Conservation (phyloP, 1,140 invertebrate species). For the Micrasema longulum region DNA sequence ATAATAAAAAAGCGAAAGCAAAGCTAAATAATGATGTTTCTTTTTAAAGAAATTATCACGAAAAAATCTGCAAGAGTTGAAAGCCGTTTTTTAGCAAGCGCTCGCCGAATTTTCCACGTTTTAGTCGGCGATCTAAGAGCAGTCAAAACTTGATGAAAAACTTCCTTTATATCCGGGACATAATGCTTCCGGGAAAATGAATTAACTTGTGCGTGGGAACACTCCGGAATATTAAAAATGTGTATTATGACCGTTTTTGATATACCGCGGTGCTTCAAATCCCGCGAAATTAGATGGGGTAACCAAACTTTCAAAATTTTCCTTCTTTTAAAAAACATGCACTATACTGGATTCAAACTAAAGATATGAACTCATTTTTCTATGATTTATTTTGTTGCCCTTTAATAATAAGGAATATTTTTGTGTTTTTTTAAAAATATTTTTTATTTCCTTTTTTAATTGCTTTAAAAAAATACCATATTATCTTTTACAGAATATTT, state of each 20-base stretch:
- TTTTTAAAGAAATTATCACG: conserved; percentile 7
- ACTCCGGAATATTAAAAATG: conserved; percentile 34
- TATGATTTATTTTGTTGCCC: no score
- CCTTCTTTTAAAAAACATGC: no score
- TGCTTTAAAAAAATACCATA: no score
- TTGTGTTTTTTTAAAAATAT: no score
- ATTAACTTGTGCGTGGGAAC: background rate
- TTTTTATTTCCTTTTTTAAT: no score
- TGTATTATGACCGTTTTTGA: conserved; percentile 24
- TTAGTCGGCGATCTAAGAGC: conserved; percentile 21
- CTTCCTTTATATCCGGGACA: background rate
- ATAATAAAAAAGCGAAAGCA: no score
- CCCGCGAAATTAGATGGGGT: conserved; percentile 24
- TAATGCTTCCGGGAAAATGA: background rate
- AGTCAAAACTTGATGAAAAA: conserved; percentile 14
- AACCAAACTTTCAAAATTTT: no score
- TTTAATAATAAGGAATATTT: no score
- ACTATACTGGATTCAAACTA: no score
- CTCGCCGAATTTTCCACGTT: conserved; percentile 18
- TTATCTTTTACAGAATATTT: no score
- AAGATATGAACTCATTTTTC: no score
- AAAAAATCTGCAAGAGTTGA: background rate
- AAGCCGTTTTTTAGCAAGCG: background rate
- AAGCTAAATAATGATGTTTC: no score
- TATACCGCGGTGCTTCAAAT: conserved; percentile 1